A percentile compares a stretch with the other conserved stretches of the same genome.
Conservation (phyloP, 1,140 invertebrate species). For the Geopemphigus sp. region DNA sequence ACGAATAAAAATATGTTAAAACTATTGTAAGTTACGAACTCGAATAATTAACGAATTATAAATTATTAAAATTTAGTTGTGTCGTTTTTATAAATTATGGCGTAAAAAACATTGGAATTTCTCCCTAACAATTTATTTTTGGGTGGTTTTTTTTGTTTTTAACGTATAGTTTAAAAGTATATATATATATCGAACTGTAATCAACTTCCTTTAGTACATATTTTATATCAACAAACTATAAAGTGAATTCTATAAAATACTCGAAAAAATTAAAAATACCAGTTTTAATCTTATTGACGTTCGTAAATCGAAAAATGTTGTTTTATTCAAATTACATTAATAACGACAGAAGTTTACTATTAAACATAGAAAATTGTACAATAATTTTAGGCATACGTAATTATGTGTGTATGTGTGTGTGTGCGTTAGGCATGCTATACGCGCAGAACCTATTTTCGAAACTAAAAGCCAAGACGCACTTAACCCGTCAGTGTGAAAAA, state of each 20-base stretch:
- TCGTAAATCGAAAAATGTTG: slow-evolving; percentile 38
- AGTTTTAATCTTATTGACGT: slow-evolving; percentile 33
- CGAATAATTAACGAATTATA: no score
- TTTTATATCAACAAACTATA: slow-evolving; percentile 2
- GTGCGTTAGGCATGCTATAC: background rate
- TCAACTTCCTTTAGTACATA: background rate
- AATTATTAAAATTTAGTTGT: background rate
- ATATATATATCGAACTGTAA: background rate
- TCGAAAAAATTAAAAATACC: slow-evolving; percentile 15
- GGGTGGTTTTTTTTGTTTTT: no score
- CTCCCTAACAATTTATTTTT: background rate
- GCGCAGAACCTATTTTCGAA: slow-evolving; percentile 18
- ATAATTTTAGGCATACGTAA: background rate
- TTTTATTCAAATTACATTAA: slow-evolving; percentile 39
- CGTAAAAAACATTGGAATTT: background rate
- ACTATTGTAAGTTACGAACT: no score
- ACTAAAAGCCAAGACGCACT: slow-evolving; percentile 38
- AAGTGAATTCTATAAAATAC: slow-evolving; percentile 12
- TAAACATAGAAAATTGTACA: slow-evolving; percentile 7
- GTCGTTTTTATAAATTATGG: background rate
- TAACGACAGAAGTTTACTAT: background rate
- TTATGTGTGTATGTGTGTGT: no score
- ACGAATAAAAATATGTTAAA: background rate
- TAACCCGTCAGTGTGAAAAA: slow-evolving; percentile 34
- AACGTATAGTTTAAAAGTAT: background rate